Evolutionary conservation across 1,140 invertebrate genomes (phyloP), one percentile per base, ranked within the genome.

Genomic region (Laodelphax striatellus): DNA sequence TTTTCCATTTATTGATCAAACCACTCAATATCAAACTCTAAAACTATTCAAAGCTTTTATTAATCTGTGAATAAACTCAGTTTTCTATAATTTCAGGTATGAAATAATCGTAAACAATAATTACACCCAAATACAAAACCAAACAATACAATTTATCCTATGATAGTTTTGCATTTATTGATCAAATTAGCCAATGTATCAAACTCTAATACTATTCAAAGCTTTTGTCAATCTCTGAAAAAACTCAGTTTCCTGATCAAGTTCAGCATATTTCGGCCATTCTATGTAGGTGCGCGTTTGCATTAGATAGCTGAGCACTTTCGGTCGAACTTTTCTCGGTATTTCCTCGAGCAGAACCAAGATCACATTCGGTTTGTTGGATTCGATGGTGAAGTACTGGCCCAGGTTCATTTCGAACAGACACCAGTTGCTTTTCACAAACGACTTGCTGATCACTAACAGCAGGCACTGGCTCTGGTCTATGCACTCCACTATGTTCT

Each of bases 381-480:
- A 77, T 68, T 84, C 82, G 58, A 83, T 69, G 2, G 82, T 71
- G 56, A 80, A 74, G 67, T 82, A 80, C 63, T 84, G 81, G 0
- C 81, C 81, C 34, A 84, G 66, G 68, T 82, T 79, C 79, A 83
- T 81, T 69, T 84, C 82, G 64, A 82, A 84, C 57, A 81, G 77
- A 70, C 82, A 84, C 82, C 82, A 84, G 52, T 82, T 79, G 53
- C 80, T 82, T 0, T 76, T 67, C 9, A 84, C 65, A 64, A 83
- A 84, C 38, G 75, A 72, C 17, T 75, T 72, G 1, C 80, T 82
- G 8, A 84, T 74, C 13, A 84, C 73, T 16, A 83, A 68, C 69
- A 83, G 74, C 1, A 83, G 73, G 1, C 75, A 74, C n/a, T 76
- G 71, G 1, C 80, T 82, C 5, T 77, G 72, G 63, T 83, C 81